These are phyloP conservation scores for Dermatemys mawii DNA, from an alignment of 2,113 vertebrate genomes.

Conservation along the genomic window DNA sequence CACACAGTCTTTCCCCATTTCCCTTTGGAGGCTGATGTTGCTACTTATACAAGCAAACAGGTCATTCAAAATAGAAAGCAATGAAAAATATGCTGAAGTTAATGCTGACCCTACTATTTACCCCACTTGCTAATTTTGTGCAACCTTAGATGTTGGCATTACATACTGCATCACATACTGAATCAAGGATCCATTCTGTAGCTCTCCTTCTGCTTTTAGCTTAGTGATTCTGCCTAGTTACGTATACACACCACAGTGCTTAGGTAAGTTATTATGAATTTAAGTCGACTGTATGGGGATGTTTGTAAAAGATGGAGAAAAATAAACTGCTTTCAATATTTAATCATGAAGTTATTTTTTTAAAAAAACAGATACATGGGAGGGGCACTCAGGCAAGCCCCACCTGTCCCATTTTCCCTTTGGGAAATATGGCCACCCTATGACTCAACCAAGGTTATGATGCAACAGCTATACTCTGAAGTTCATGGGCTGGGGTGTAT, in stretches of 20 bases:
- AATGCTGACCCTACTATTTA: background rate
- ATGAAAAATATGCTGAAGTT: slow-evolving; percentile 2
- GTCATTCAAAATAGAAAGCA: background rate
- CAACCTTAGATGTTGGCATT: background rate
- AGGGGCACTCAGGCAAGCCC: no score
- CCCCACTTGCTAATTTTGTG: background rate
- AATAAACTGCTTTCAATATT: fast-evolving
- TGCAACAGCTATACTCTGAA: background rate
- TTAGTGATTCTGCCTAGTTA: background rate
- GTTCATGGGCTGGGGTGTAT: background rate
- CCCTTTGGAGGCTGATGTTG: background rate
- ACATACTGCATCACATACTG: background rate
- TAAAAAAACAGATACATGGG: background rate
- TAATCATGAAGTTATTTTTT: background rate
- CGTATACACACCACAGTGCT: background rate
- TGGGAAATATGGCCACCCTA: no score
- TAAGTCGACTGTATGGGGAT: background rate
- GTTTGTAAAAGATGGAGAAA: background rate
- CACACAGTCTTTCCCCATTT: fast-evolving
- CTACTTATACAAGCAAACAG: background rate
- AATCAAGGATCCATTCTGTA: background rate
- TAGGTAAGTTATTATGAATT: background rate
- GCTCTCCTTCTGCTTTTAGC: background rate
- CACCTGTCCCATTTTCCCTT: no score
- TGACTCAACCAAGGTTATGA: background rate